phyloP scores from a whole-genome alignment of 2,113 vertebrate genomes.

The Marmota monax region DNA sequence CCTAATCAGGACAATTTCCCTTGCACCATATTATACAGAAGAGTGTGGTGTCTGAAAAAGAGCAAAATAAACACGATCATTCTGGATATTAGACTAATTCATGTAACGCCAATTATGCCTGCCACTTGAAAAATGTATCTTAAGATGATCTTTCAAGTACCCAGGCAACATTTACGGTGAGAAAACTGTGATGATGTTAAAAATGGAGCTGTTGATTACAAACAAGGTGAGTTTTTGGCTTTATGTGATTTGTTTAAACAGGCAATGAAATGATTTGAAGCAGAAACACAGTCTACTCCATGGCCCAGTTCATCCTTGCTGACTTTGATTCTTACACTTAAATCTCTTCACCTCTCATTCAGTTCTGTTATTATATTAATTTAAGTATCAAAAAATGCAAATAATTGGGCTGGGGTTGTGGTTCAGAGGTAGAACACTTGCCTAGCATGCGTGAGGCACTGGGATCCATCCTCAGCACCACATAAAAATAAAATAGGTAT shows the following conservation, averaged over 20 bases:
- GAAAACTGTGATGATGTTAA: constrained; percentile 63
- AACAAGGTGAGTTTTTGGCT: constrained; percentile 42
- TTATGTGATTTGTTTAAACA: constrained; percentile 71
- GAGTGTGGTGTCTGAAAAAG: constrained; percentile 52
- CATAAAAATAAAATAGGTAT: no score
- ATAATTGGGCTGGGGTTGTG: no score
- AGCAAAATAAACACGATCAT: constrained; percentile 74
- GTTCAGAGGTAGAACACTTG: no score
- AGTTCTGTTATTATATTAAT: not conserved
- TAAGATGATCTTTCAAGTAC: constrained; percentile 80
- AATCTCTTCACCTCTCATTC: constrained; percentile 16
- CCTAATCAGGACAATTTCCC: constrained; percentile 35
- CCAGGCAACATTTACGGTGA: constrained; percentile 63
- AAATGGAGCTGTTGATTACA: constrained; percentile 70
- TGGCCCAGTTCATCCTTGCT: constrained; percentile 42
- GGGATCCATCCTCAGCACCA: no score
- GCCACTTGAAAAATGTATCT: constrained; percentile 75
- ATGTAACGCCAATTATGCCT: constrained; percentile 70
- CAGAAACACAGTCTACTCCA: not conserved
- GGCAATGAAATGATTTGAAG: constrained; percentile 64
- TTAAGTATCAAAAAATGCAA: constrained; percentile 63
- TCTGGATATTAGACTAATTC: constrained; percentile 75
- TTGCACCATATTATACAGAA: not conserved
- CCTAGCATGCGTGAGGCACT: no score
- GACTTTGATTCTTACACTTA: constrained; percentile 57